Evolutionary conservation across 2,888 invertebrate species (phyloP), one percentile per base, ranked within the genome.

Genomic region (Autographa gamma): DNA sequence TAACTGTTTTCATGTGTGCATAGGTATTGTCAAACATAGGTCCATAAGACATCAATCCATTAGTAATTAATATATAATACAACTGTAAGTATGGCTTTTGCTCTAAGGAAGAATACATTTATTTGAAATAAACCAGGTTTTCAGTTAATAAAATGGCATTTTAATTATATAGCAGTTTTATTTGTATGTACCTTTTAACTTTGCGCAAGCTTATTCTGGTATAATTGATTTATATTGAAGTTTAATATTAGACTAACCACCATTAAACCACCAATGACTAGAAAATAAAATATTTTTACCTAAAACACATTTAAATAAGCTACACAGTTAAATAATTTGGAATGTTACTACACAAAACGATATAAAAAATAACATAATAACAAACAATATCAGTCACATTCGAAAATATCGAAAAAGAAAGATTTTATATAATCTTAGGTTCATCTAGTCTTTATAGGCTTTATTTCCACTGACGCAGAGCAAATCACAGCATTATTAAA

Each of bases 251-350:
- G 68, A 76, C 63, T n/a, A n/a, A n/a, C n/a, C n/a, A n/a, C n/a
- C n/a, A n/a, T n/a, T n/a, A n/a, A n/a, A 71, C 74, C 70, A 83
- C 77, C 73, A 80, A 86, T 88, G 88, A 88, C 89, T 88, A 88
- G 88, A 86, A 81, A 74, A 72, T 64, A 68, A 69, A 77, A 74
- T 65, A 60, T 68, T 79, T 62, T 67, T 54, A 68, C 73, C 68
- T 79, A 43, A 52, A 56, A 71, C 16, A 41, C 19, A 34, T 60
- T 38, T 65, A 69, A 52, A 63, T 69, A 66, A 61, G 69, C 66
- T 72, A 54, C 60, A 56, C 62, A 68, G 48, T 71, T 63, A 18
- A 61, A 38, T 43, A 48, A 73, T 64, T 66, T 74, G 71, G 74
- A 71, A 69, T 69, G 77, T 77, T 66, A 69, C 67, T 73, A 48